Evolutionary conservation across 1,140 invertebrate genomes (phyloP).

Genomic region (Drosophila pallidifrons): DNA sequence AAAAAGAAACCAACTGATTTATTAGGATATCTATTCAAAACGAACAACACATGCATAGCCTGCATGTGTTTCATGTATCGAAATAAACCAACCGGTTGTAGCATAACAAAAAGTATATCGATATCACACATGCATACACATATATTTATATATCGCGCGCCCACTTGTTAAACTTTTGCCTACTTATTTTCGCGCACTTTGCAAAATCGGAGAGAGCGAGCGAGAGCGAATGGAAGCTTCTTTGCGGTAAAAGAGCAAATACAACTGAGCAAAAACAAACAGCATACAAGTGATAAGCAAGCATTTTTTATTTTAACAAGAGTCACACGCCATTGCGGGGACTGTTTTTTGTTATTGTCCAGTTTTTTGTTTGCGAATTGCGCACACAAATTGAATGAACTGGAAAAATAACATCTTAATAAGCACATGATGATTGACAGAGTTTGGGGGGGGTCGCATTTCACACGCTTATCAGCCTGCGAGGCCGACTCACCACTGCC

Average conservation of each 20-base stretch:
- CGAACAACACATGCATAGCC: background rate
- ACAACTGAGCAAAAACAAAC: slow-evolving; percentile 13
- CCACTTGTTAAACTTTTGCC: slow-evolving; percentile 32
- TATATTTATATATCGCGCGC: slow-evolving; percentile 1
- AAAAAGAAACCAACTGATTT: slow-evolving; percentile 13
- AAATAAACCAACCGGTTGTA: slow-evolving; percentile 41
- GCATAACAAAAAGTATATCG: slow-evolving; percentile 15
- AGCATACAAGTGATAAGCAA: slow-evolving; percentile 35
- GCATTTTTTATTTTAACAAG: slow-evolving; percentile 17
- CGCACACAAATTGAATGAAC: slow-evolving; percentile 36
- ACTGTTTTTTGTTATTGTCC: slow-evolving; percentile 6
- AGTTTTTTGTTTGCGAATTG: slow-evolving; percentile 14
- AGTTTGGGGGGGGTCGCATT: slow-evolving; percentile 34
- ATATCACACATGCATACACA: slow-evolving; percentile 13
- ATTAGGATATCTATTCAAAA: slow-evolving; percentile 13
- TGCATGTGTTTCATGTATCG: slow-evolving; percentile 6
- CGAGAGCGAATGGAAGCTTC: slow-evolving; percentile 3
- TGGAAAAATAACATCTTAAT: slow-evolving; percentile 20
- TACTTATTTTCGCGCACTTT: slow-evolving; percentile 23
- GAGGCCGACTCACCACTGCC: slow-evolving; percentile 1
- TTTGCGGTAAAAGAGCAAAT: slow-evolving; percentile 4
- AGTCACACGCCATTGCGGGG: slow-evolving; percentile 37
- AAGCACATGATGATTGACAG: slow-evolving; percentile 10
- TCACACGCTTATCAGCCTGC: slow-evolving; percentile 48
- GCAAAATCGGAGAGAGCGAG: background rate